Percentiles rank a stretch among this genome's conserved stretches.
phyloP scores from a whole-genome alignment of 2,888 invertebrate species.

The Eupithecia centaureata region DNA sequence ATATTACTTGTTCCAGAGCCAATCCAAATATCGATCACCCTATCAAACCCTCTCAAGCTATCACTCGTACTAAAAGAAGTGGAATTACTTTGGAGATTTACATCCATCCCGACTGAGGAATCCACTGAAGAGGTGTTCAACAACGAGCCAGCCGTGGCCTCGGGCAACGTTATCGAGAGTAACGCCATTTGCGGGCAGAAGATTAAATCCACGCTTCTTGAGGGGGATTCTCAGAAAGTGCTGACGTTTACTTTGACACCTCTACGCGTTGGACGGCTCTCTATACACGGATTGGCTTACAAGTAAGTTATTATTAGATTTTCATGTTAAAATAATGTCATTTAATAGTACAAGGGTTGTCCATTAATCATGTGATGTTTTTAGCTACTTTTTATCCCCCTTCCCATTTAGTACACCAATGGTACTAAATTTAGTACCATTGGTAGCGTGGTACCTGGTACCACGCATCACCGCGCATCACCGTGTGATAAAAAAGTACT shows the following conservation, averaged over 20 bases:
- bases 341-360: too few relatives aligned
- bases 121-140: constrained; percentile 51
- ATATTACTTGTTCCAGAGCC: constrained; percentile 85
- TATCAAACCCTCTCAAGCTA: constrained; percentile 91
- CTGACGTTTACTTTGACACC: constrained; percentile 90
- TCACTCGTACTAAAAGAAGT: constrained; percentile 87
- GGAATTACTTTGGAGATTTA: constrained; percentile 89
- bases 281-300: constrained; percentile 89
- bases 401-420: too few relatives aligned
- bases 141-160: constrained; percentile 67
- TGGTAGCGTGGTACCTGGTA: too few relatives aligned
- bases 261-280: constrained; percentile 88
- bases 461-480: too few relatives aligned
- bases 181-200: constrained; percentile 83
- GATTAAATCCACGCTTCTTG: constrained; percentile 82
- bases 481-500: too few relatives aligned
- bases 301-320: constrained; percentile 67
- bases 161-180: constrained; percentile 60
- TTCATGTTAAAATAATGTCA: neutral
- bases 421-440: too few relatives aligned
- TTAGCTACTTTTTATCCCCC: too few relatives aligned
- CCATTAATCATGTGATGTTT: too few relatives aligned
- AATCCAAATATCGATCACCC: constrained; percentile 89
- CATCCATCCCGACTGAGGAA: constrained; percentile 56
- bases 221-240: constrained; percentile 85